A percentile compares a stretch with the other conserved stretches of the same genome.
Evolutionary conservation across 1,140 invertebrate genomes (phyloP).

Genomic region (Drosophila ohnishii): DNA sequence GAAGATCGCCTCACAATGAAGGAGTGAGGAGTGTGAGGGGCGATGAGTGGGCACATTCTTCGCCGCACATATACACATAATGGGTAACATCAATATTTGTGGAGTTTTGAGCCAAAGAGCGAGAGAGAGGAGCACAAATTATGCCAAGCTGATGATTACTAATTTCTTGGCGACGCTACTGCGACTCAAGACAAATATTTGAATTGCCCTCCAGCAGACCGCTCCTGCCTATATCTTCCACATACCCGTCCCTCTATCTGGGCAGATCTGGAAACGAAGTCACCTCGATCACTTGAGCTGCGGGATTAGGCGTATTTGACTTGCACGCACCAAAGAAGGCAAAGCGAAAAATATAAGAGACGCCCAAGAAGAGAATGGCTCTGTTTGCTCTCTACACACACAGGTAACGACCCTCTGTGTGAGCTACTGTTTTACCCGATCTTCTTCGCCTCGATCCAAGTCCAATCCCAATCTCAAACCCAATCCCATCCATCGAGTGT

Average conservation of each 20-base stretch:
- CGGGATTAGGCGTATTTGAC: conserved; percentile 81
- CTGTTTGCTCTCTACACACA: conserved; percentile 27
- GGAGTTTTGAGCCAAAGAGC: conserved; percentile 18
- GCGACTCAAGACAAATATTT: conserved; percentile 76
- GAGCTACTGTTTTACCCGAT: conserved; percentile 72
- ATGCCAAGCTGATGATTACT: conserved; percentile 66
- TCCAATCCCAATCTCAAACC: conserved; percentile 4
- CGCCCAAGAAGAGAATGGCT: conserved; percentile 11
- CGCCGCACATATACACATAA: conserved; percentile 20
- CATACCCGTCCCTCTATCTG: conserved; percentile 15
- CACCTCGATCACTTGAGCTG: conserved; percentile 82
- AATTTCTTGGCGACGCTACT: conserved; percentile 71
- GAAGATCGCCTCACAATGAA: conserved; percentile 21
- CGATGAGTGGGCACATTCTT: conserved; percentile 75
- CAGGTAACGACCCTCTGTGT: conserved; percentile 29
- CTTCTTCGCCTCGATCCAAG: conserved; percentile 12
- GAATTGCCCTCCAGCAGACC: conserved; percentile 68
- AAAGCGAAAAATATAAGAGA: conserved; percentile 38
- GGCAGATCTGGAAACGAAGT: conserved; percentile 72
- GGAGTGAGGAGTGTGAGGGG: conserved; percentile 55
- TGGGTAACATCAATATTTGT: conserved; percentile 68
- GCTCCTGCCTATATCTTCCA: conserved; percentile 38
- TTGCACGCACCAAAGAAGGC: conserved; percentile 71
- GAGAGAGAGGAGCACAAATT: conserved; percentile 33
- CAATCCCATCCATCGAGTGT: conserved; percentile 50